Base-by-base conservation (phyloP, 2,113 vertebrate species). In the Protomyctophum bolini region DNA sequence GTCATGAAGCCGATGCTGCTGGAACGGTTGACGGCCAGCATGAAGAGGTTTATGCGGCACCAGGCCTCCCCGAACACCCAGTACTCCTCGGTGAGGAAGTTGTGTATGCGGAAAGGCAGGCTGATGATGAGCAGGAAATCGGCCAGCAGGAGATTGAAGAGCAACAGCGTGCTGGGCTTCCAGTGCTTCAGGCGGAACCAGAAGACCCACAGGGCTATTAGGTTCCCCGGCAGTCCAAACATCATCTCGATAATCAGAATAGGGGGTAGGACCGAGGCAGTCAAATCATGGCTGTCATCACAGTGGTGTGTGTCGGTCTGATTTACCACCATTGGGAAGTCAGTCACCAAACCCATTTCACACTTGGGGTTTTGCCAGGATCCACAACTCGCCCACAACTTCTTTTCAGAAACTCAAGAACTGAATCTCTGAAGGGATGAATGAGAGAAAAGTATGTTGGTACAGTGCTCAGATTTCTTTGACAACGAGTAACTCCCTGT, bases 1-100 rank as follows among this genome's bases (percentile, higher is more conserved):
- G 87, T 86, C 83, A 92, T 88, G 80, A 93, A 92, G 8, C 73
- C 82, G 14, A 91, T 87, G 50, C 91, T 92, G 49, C 81, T 82
- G 0, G 91, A 85, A 54, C 86, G 88, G 58, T 89, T 92, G 61
- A 86, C 73, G 1, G 79, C n/a, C 57, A 91, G 62, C 87, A 87
- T 88, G 73, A 87, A 89, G n/a, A 90, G 82, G 66, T 88, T 91
- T 8, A 85, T 47, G 29, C 58, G 74, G 70, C 90, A 91, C 67
- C 71, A 67, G 48, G 21, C 1, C 4, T 10, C 0, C 1, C 85
- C 81, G n/a, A 83, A 87, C 28, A 62, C 41, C 88, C 90, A 91
- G 33, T 82, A 0, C 0, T 89, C 77, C 0, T 10, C 48, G 10
- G 45, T 75, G 7, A 81, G 10, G 2, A 80, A 10, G 45, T 69